Evolutionary conservation across 1,140 invertebrate genomes (phyloP).

Genomic region (Pseudomyrmex cubaensis): DNA sequence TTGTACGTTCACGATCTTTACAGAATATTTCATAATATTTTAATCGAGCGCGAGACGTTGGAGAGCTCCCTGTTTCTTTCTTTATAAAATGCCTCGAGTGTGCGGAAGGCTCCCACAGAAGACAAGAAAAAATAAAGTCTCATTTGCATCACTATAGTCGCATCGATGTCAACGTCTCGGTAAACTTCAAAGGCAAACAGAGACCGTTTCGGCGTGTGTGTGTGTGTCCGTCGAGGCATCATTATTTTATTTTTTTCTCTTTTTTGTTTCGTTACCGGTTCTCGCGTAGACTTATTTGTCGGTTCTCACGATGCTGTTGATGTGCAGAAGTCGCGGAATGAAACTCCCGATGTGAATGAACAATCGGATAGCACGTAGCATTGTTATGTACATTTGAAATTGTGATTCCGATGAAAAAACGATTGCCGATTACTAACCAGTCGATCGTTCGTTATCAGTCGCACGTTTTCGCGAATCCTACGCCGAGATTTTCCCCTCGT

Average conservation of each 20-base stretch:
- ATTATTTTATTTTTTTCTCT: conserved; percentile 1
- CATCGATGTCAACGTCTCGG: conserved; percentile 68
- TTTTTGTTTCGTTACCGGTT: background rate
- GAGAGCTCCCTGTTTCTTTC: conserved; percentile 5
- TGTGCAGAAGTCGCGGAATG: background rate
- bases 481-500: conserved; percentile 1
- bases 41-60: background rate
- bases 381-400: conserved; percentile 34
- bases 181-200: conserved; percentile 69
- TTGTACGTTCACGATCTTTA: background rate
- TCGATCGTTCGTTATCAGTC: conserved; percentile 14
- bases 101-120: background rate
- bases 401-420: background rate
- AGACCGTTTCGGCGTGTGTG: conserved; percentile 36
- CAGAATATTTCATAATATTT: conserved; percentile 1
- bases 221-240: conserved; percentile 7
- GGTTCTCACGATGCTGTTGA: conserved; percentile 45
- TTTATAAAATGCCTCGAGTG: background rate
- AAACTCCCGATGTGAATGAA: conserved; percentile 45
- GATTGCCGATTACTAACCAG: background rate
- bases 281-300: conserved; percentile 11
- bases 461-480: conserved; percentile 21
- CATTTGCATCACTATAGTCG: conserved; percentile 70
- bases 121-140: conserved; percentile 9
- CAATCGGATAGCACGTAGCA: conserved; percentile 20